A percentile compares a stretch with the other conserved stretches of the same genome.
These are phyloP conservation scores for Percina caprodes DNA, from an alignment of 2,113 vertebrate species.

Conservation along the genomic window DNA sequence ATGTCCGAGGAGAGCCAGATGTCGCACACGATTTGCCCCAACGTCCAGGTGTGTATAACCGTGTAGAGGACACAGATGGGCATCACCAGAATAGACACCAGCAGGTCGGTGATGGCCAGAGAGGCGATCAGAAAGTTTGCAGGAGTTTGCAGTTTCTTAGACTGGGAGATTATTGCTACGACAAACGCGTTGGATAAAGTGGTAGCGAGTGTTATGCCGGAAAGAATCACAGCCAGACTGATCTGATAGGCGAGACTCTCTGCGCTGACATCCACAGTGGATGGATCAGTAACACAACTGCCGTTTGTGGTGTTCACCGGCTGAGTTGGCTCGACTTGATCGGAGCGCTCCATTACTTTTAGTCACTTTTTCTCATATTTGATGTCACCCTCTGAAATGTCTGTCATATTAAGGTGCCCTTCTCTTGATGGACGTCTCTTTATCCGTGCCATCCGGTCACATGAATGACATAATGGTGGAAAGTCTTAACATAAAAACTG, in stretches of 20 bases:
- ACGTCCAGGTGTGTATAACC: conserved; percentile 94
- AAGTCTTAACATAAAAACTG: background rate
- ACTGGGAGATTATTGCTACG: conserved; percentile 94
- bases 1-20: conserved; percentile 98
- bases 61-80: conserved; percentile 96
- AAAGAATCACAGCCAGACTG: conserved; percentile 86
- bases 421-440: conserved; percentile 8
- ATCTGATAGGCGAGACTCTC: conserved; percentile 82
- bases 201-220: conserved; percentile 92
- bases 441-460: conserved; percentile 31
- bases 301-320: conserved; percentile 72
- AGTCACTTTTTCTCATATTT: conserved; percentile 43
- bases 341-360: conserved; percentile 85
- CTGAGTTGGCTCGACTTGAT: conserved; percentile 75
- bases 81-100: conserved; percentile 98
- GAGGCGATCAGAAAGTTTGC: conserved; percentile 99
- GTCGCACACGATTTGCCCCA: conserved; percentile 95
- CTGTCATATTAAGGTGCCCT: conserved; percentile 8
- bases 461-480: background rate
- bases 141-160: conserved; percentile 95
- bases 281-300: conserved; percentile 48
- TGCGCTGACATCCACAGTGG: conserved; percentile 47
- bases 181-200: conserved; percentile 96
- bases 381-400: conserved; percentile 14
- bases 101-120: conserved; percentile 94